Base-by-base conservation (phyloP, 92 coral and sea anemone genomes). In the Heliopora coerulea region DNA sequence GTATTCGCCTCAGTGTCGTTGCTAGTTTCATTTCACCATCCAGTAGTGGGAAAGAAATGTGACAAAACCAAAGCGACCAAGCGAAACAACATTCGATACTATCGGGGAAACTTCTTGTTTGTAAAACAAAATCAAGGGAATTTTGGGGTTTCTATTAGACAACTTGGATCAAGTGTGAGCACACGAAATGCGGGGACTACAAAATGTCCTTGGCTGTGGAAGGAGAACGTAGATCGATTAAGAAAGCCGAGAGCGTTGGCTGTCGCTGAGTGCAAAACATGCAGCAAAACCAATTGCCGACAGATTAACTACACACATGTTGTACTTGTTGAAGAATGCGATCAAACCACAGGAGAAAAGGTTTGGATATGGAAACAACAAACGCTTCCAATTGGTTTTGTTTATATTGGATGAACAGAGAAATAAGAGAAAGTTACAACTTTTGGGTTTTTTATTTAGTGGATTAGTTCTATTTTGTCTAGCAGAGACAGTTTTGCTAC, bases 121-220 rank as follows among this genome's bases (percentile, higher is more conserved):
- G 11, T 3, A 27, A 56, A n/a, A 46, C 15, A 14, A 64, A 63
- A 8, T 3, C 68, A 7, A 1, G 32, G 35, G 69, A 39, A 46
- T 57, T 57, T 70, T 42, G 28, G 62, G 6, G 79, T 50, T 19
- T 18, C 20, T 14, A 67, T 57, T 68, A 66, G 58, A 77, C 32
- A 77, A 79, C 64, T 59, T 46, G 52, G 52, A 46, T 46, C 52
- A 2, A 46, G n/a, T 15, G 52, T 8, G 52, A 15, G n/a, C 52
- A 46, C 52, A 15, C 52, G 15, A 24, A 33, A 27, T 33, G 27
- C 79, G 24, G 79, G 83, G 0, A 68, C 82, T 14, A 75, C 52
- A 5, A 35, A 46, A 19, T 85, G 89, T 77, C 79, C 86, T 0
- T 85, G 89, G 89, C 27, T 8, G 49, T 85, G 82, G 82, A 50